Conservation (phyloP, 2,797 vertebrate species). For the Clarias fuscus region DNA sequence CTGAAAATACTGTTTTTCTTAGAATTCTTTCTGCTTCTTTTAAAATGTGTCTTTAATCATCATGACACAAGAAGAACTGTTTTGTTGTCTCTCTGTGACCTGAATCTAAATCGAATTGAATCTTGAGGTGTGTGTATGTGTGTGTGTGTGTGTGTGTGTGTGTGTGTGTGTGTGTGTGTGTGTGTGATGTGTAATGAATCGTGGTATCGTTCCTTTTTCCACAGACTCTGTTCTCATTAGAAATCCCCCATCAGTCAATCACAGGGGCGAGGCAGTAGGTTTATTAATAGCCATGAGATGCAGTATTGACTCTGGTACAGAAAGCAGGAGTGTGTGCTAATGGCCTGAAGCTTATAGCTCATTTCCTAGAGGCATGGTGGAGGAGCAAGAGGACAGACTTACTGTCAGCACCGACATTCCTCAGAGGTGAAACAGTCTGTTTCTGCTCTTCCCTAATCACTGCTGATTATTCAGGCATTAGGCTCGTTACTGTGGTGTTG, state of each 20-base stretch:
- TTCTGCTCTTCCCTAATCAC: slow-evolving; percentile 11
- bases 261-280: slow-evolving; percentile 51
- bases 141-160: slow-evolving; percentile 6
- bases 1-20: neutral
- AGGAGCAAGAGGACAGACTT: neutral
- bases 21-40: neutral
- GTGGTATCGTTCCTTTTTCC: neutral
- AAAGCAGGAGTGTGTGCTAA: neutral
- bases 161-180: neutral
- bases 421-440: slow-evolving; percentile 26
- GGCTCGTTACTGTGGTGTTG: neutral
- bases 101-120: neutral
- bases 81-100: neutral
- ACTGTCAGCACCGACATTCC: slow-evolving; percentile 8
- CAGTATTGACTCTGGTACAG: slow-evolving; percentile 36
- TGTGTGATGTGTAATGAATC: neutral
- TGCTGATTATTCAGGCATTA: slow-evolving; percentile 23
- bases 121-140: neutral
- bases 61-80: neutral
- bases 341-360: slow-evolving; percentile 25
- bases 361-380: neutral
- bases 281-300: slow-evolving; percentile 69
- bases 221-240: slow-evolving; percentile 64
- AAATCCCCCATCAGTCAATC: slow-evolving; percentile 65
- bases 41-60: neutral